Base-by-base conservation (phyloP, 2,113 vertebrate genomes). In the Cichladusa arquata region DNA sequence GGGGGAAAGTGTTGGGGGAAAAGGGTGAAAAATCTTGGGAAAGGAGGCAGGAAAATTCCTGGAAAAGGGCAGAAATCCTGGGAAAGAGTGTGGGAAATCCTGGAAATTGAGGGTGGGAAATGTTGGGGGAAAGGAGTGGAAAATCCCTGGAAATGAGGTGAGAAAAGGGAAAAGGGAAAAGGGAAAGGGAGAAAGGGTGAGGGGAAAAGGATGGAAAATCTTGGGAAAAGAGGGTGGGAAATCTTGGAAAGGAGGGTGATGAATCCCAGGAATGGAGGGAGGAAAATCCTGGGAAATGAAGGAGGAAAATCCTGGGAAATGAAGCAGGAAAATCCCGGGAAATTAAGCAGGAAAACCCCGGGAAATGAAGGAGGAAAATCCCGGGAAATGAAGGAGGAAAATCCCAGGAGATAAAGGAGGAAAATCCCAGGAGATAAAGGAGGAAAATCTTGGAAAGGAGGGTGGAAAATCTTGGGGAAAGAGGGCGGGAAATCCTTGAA, bases 321-420 rank as follows among this genome's bases (percentile, higher is more conserved):
- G 33, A 23, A 12, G 31, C 12, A 4, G 19, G 20, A 2, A 57
- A 57, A 22, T 9, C 6, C 4, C 2, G 14, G n/a, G 33, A 23
- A 57, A 33, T 1, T 8, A 14, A 14, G 8, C 1, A 7, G 20
- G 51, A 3, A 8, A 34, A 25, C 8, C 25, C 2, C 5, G 1
- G 15, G 57, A 38, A 26, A 4, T 6, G 11, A 26, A 19, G 42
- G 17, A 1, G 10, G 57, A 5, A 57, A 34, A 57, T 14, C 20
- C 6, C 9, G 20, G 56, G 20, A 12, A 60, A 28, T 8, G 47
- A 13, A 24, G 47, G 5, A 48, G n/a, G 57, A 5, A 36, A 36
- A 36, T 26, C 5, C 8, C 6, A 11, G 58, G 16, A 36, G 18
- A 8, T 2, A 1, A 18, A 16, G 16, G 16, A 6, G 34, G 10